Conservation (phyloP, 2,113 vertebrate genomes). For the Engystomops pustulosus region DNA sequence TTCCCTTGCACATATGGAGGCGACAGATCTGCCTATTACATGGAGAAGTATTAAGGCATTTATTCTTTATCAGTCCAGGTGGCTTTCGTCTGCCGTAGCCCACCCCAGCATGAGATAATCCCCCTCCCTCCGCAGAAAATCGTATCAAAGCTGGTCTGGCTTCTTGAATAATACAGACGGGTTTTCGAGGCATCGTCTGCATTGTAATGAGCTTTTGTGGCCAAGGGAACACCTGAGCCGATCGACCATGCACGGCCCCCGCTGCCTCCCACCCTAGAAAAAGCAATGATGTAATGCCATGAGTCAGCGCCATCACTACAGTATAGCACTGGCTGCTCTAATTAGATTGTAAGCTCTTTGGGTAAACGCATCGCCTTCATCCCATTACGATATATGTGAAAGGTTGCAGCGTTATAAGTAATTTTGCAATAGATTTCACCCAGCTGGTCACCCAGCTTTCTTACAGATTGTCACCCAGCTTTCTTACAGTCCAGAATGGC, state of each 20-base stretch:
- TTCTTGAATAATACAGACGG: constrained; percentile 67
- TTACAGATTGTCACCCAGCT: neutral
- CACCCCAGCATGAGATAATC: constrained; percentile 48
- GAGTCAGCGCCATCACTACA: constrained; percentile 33
- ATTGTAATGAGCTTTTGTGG: constrained; percentile 66
- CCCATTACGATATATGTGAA: too few species aligned
- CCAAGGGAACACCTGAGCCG: constrained; percentile 70
- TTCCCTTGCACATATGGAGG: constrained; percentile 12
- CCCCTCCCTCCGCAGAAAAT: constrained; percentile 42
- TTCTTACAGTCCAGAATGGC: neutral
- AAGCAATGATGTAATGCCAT: constrained; percentile 62
- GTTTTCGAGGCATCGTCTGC: constrained; percentile 65
- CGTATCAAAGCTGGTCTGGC: constrained; percentile 43
- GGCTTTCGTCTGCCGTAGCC: neutral
- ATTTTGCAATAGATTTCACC: too few species aligned
- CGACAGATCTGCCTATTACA: fast-evolving
- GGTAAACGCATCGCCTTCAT: too few species aligned
- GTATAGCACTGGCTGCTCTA: constrained; percentile 6
- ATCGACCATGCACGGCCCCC: constrained; percentile 60
- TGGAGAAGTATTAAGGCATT: constrained; percentile 62
- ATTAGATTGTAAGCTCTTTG: constrained; percentile 1
- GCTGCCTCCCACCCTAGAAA: constrained; percentile 18
- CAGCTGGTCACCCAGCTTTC: too few species aligned
- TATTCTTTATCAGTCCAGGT: constrained; percentile 57
- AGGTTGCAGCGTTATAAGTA: too few species aligned